Conservation (phyloP, 2,113 vertebrate genomes). For the Odontophorus gujanensis region DNA sequence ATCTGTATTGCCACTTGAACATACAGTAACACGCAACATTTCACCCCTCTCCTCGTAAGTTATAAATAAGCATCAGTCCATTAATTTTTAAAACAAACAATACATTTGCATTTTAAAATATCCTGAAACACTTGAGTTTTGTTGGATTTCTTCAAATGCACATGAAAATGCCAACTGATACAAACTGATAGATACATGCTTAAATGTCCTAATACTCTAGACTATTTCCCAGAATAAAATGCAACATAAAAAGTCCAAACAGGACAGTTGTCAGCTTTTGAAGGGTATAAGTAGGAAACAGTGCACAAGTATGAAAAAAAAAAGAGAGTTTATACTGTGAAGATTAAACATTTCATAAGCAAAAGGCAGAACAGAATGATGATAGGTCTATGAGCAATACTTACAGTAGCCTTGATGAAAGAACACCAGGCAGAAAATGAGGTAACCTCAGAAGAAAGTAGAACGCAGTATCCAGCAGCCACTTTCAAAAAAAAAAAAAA, state of each 20-base stretch:
- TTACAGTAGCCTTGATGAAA: not conserved
- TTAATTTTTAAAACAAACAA: not conserved
- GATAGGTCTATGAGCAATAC: not conserved
- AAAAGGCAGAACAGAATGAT: not conserved
- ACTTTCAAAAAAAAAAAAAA: not conserved
- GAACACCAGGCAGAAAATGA: not conserved
- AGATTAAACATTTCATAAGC: not conserved
- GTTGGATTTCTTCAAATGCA: not conserved
- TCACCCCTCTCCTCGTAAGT: not conserved
- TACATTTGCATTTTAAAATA: not conserved
- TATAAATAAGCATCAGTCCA: not conserved
- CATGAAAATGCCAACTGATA: not conserved
- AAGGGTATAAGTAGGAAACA: not conserved
- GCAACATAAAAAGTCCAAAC: not conserved
- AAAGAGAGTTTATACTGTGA: not conserved
- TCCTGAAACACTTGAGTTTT: not conserved
- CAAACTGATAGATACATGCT: not conserved
- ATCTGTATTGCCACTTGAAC: not conserved
- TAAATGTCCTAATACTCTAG: not conserved
- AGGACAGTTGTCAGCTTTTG: not conserved
- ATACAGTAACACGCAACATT: not conserved
- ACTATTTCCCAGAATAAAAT: not conserved
- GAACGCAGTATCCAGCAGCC: not conserved
- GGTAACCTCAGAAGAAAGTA: not conserved
- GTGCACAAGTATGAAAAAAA: not conserved